These are phyloP conservation scores for Phrynosoma blainvillii DNA, from an alignment of 2,113 vertebrate genomes.

Conservation along the genomic window DNA sequence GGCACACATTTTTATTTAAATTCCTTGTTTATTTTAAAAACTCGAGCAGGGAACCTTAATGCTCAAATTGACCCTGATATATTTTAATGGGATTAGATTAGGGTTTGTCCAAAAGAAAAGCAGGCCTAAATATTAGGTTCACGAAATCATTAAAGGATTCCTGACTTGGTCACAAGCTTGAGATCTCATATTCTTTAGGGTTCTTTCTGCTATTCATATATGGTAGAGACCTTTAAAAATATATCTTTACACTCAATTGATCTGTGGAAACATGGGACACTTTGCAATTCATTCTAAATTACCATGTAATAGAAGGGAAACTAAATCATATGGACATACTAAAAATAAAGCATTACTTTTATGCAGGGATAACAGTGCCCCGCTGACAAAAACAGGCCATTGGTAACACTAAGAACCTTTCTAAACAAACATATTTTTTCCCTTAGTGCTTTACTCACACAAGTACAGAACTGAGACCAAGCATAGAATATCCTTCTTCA, in stretches of 20 bases:
- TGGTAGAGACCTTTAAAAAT: not conserved
- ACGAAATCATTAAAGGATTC: no score
- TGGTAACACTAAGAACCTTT: not conserved
- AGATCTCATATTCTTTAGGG: no score
- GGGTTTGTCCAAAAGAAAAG: no score
- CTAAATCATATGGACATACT: not conserved
- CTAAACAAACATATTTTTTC: not conserved
- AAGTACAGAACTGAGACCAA: no score
- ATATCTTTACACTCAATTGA: not conserved
- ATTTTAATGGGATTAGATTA: no score
- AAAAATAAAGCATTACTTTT: not conserved
- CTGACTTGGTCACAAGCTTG: no score
- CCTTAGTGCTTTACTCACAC: not conserved
- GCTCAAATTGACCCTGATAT: not conserved
- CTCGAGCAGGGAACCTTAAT: not conserved
- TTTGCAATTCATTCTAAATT: not conserved
- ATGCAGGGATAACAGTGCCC: not conserved
- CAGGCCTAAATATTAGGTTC: no score
- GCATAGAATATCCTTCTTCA: no score
- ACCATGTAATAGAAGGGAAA: not conserved
- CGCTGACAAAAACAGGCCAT: not conserved
- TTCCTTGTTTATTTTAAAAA: not conserved
- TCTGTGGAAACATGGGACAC: no score
- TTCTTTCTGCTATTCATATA: no score
- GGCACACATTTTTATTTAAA: not conserved